Conservation (phyloP, 2,888 invertebrate species). For the Idaea straminata region DNA sequence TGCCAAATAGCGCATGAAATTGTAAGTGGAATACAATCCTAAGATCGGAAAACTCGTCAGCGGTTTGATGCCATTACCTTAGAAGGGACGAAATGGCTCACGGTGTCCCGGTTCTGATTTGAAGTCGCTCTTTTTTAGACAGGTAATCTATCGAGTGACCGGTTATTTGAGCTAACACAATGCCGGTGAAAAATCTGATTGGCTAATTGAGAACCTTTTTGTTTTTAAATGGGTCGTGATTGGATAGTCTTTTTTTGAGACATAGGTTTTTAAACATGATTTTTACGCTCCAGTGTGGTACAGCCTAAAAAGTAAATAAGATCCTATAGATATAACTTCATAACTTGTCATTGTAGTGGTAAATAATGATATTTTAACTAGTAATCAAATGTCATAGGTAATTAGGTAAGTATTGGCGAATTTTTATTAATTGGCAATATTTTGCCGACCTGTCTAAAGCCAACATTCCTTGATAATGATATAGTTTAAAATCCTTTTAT, state of each 20-base stretch:
- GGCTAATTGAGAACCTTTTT: not conserved
- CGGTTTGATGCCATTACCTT: conserved; percentile 7
- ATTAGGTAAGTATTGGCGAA: no score
- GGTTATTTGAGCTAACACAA: conserved; percentile 8
- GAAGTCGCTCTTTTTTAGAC: conserved; percentile 13
- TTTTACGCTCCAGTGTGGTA: no score
- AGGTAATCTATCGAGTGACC: conserved; percentile 23
- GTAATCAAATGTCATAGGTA: no score
- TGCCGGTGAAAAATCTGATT: not conserved
- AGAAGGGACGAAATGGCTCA: conserved; percentile 13
- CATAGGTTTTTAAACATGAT: no score
- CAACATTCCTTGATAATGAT: no score
- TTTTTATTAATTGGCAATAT: no score
- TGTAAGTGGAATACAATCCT: not conserved
- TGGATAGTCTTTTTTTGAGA: not conserved
- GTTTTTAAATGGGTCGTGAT: not conserved
- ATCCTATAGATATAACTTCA: no score
- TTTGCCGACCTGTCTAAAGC: no score
- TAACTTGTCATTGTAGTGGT: no score
- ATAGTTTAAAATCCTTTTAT: no score
- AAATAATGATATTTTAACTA: no score
- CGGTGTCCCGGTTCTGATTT: conserved; percentile 15
- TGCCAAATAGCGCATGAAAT: not conserved
- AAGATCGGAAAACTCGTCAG: conserved; percentile 1
- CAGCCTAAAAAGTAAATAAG: no score